These are phyloP conservation scores for Dorcus hopei DNA, from an alignment of 2,888 invertebrate species.

Conservation along the genomic window DNA sequence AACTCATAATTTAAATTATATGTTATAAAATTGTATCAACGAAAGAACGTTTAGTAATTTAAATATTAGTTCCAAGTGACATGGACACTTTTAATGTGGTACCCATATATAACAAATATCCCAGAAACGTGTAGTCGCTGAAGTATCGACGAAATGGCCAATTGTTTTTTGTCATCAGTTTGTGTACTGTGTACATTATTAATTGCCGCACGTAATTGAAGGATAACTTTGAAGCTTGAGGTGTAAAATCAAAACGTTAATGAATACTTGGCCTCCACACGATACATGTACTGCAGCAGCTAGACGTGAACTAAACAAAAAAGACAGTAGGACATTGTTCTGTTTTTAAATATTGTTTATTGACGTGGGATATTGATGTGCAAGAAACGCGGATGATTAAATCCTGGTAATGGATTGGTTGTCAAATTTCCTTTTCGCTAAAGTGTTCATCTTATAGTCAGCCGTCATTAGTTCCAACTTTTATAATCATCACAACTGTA, in stretches of 20 bases:
- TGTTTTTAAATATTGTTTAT: conserved; percentile 52
- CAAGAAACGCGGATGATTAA: conserved; percentile 28
- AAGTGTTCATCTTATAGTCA: conserved; percentile 47
- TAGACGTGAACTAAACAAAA: conserved; percentile 36
- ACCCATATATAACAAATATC: conserved; percentile 33
- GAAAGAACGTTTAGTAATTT: conserved; percentile 43
- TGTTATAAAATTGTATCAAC: conserved; percentile 36
- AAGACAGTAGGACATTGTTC: conserved; percentile 48
- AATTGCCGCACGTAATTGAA: conserved; percentile 9
- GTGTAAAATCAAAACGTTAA: conserved; percentile 20
- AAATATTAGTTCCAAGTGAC: conserved; percentile 29
- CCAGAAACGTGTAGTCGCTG: conserved; percentile 20
- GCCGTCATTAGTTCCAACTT: conserved; percentile 39
- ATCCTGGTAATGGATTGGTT: conserved; percentile 19
- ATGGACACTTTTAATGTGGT: conserved; percentile 44
- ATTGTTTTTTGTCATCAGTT: conserved; percentile 31
- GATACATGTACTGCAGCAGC: conserved; percentile 16
- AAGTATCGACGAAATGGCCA: conserved; percentile 24
- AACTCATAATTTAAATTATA: conserved; percentile 31
- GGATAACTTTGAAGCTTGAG: conserved; percentile 2
- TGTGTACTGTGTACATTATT: conserved; percentile 47
- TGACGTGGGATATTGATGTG: conserved; percentile 39
- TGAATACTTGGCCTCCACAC: conserved; percentile 23
- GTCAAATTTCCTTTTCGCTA: conserved; percentile 39
- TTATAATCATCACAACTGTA: conserved; percentile 41